Percentiles rank a stretch among this genome's conserved stretches.
These are phyloP conservation scores for Boulengeromyrus knoepffleri DNA, from an alignment of 2,113 vertebrate genomes.

Conservation along the genomic window DNA sequence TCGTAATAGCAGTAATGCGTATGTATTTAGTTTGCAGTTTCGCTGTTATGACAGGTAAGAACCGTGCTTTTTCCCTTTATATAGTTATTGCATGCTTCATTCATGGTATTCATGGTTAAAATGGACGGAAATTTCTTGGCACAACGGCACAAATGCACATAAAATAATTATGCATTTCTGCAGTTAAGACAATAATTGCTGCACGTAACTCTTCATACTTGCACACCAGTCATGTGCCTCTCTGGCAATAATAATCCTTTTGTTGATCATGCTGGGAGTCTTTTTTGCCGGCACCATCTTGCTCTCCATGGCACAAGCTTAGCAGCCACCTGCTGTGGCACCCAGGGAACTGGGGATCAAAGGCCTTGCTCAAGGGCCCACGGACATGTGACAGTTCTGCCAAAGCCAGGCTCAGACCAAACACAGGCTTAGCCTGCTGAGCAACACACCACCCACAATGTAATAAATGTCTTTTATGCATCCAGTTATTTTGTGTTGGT, in stretches of 20 bases:
- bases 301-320: not conserved
- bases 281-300: not conserved
- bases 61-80: not conserved
- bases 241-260: not conserved
- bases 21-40: not conserved
- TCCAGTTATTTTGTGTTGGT: not conserved
- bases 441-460: not conserved
- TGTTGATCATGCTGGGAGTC: not conserved
- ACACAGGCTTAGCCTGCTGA: not conserved
- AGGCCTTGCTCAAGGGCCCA: not conserved
- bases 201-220: not conserved
- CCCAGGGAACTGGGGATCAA: not conserved
- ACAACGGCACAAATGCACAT: not conserved
- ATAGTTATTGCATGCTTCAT: not conserved
- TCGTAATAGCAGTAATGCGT: not conserved
- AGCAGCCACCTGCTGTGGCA: not conserved
- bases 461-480: not conserved
- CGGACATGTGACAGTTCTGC: not conserved
- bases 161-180: not conserved
- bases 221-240: not conserved
- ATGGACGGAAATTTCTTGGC: not conserved
- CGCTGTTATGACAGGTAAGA: not conserved
- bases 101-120: not conserved
- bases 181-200: too few species aligned
- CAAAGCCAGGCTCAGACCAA: too few species aligned